phyloP scores from a whole-genome alignment of 2,113 vertebrate species.

The Fulica atra region DNA sequence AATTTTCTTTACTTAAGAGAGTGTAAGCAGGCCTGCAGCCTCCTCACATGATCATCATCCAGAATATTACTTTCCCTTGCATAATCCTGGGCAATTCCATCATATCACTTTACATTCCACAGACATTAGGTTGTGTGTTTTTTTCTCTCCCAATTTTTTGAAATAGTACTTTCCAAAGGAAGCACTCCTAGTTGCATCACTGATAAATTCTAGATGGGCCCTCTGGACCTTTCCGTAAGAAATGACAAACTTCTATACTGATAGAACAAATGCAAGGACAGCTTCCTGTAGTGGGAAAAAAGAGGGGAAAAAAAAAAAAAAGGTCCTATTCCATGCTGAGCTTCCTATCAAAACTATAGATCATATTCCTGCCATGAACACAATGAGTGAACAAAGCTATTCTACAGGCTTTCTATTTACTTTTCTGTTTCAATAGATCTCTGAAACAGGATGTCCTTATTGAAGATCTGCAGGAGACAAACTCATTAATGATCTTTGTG shows the following conservation, averaged over 20 bases:
- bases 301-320: too few species aligned
- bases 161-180: background rate
- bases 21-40: background rate
- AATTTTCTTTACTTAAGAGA: background rate
- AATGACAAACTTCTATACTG: background rate
- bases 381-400: background rate
- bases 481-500: background rate
- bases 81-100: background rate
- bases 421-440: background rate
- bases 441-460: background rate
- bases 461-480: background rate
- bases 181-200: background rate
- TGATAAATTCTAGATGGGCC: background rate
- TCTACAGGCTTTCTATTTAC: background rate
- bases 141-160: background rate
- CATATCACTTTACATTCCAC: background rate
- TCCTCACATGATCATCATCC: background rate
- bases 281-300: fast-evolving
- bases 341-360: background rate
- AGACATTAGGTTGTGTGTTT: background rate
- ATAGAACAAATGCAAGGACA: background rate
- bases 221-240: background rate
- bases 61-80: background rate
- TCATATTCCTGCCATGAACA: background rate
- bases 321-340: background rate